phyloP scores from a whole-genome alignment of 2,888 invertebrate genomes.

The Andrena hattorfiana region DNA sequence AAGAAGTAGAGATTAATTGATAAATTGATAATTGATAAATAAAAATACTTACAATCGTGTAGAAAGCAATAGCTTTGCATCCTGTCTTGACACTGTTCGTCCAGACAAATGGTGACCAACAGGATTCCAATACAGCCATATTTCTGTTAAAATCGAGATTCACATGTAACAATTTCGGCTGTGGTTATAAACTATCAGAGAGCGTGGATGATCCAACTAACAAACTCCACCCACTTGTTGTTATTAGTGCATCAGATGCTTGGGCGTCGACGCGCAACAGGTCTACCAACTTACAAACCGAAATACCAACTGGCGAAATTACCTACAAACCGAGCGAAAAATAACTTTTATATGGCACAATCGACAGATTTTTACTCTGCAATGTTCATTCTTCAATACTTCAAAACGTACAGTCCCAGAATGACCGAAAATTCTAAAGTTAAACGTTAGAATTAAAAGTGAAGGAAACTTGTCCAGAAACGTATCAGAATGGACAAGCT shows the following conservation, averaged over 20 bases:
- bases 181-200: background rate
- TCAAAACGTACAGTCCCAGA: background rate
- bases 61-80: slow-evolving; percentile 92
- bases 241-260: slow-evolving; percentile 51
- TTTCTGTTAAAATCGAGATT: slow-evolving; percentile 74
- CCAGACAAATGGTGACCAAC: slow-evolving; percentile 96
- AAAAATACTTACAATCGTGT: slow-evolving; percentile 87
- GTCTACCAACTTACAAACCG: slow-evolving; percentile 60
- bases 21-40: background rate
- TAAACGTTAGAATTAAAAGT: background rate
- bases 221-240: slow-evolving; percentile 56
- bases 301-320: slow-evolving; percentile 3
- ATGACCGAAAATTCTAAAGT: background rate
- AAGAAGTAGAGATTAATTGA: background rate
- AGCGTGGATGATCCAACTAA: slow-evolving; percentile 40
- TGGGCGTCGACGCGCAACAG: slow-evolving; percentile 71
- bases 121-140: slow-evolving; percentile 91
- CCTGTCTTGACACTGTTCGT: slow-evolving; percentile 91
- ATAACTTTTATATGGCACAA: background rate
- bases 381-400: background rate
- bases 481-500: background rate
- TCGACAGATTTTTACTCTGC: background rate
- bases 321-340: background rate
- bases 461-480: slow-evolving; percentile 28
- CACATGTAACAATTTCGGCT: background rate